These are phyloP conservation scores for Copsychus sechellarum DNA, from an alignment of 2,113 vertebrate species.

Conservation along the genomic window DNA sequence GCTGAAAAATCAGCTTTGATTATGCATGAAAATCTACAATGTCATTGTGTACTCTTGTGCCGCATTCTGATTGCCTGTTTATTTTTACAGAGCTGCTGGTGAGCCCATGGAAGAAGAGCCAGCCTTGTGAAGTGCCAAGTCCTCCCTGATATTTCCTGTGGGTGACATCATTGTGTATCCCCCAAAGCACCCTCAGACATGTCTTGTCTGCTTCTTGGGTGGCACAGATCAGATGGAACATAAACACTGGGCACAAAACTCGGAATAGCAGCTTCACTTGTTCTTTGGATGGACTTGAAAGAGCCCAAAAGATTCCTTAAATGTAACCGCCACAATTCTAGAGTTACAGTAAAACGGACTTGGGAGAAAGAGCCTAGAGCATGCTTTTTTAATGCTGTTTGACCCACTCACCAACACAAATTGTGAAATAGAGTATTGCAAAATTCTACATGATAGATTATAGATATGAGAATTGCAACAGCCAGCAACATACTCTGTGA, in stretches of 20 bases:
- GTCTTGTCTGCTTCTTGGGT: conserved; percentile 95
- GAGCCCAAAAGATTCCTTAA: conserved; percentile 73
- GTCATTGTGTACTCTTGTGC: conserved; percentile 92
- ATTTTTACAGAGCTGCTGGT: conserved; percentile 90
- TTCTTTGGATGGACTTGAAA: conserved; percentile 81
- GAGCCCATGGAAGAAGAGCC: conserved; percentile 89
- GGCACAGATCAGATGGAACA: conserved; percentile 84
- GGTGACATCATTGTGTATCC: conserved; percentile 96
- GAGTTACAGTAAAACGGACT: conserved; percentile 73
- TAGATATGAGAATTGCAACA: conserved; percentile 46
- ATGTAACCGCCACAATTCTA: conserved; percentile 75
- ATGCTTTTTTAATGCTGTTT: conserved; percentile 62
- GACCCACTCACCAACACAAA: conserved; percentile 58
- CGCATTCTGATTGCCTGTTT: conserved; percentile 97
- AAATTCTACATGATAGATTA: conserved; percentile 54
- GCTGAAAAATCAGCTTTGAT: conserved; percentile 96
- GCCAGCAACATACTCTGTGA: conserved; percentile 57
- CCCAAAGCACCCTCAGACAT: conserved; percentile 86
- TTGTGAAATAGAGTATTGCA: conserved; percentile 60
- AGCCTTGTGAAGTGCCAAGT: conserved; percentile 90
- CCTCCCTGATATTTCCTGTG: conserved; percentile 87
- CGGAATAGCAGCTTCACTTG: conserved; percentile 81
- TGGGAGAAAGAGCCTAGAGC: conserved; percentile 68
- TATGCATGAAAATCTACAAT: conserved; percentile 91
- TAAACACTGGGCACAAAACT: conserved; percentile 84